Evolutionary conservation across 2,888 invertebrate species (phyloP), one percentile per base, ranked within the genome.

Genomic region (Scaptomyza tumidula): DNA sequence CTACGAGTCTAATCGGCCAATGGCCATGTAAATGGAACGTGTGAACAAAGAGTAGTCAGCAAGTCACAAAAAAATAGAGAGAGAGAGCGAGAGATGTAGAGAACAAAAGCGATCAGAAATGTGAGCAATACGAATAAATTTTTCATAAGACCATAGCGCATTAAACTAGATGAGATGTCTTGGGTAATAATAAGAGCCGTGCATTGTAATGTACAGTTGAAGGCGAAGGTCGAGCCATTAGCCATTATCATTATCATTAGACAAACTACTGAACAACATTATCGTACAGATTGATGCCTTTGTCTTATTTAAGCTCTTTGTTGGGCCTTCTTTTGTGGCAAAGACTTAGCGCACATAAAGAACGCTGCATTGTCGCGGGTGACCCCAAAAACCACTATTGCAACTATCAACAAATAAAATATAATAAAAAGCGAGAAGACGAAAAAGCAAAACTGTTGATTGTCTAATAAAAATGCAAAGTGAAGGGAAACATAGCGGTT

Each of bases 1-100:
- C 24, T 24, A 7, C 52, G 43, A 61, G 46, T 56, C 73, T 58
- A 75, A 75, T 59, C 75, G 73, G 35, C 64, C 75, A 86, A 54
- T 76, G 83, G 69, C 83, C 78, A 80, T 73, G 68, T 88, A 88
- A 88, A 85, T 88, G 78, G 84, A 85, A 85, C 88, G 84, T 85
- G 84, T 88, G 84, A 85, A 88, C 83, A 74, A 83, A 58, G 67
- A 65, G 55, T 45, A 57, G 33, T 46, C 31, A 46, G 54, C n/a
- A 53, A 33, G 16, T 33, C 14, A 33, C 16, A 33, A n/a, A 37
- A 2, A 13, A 13, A 35, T 13, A 33, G 11, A 35, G 35, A 35
- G 35, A 35, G 35, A 66, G 41, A 67, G 11, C 35, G 24, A 44
- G 59, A 63, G 27, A 35, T 27, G 16, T 19, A 37, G 19, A 54